Evolutionary conservation across 1,140 invertebrate species (phyloP).

Genomic region (Eupristina koningsbergeri): DNA sequence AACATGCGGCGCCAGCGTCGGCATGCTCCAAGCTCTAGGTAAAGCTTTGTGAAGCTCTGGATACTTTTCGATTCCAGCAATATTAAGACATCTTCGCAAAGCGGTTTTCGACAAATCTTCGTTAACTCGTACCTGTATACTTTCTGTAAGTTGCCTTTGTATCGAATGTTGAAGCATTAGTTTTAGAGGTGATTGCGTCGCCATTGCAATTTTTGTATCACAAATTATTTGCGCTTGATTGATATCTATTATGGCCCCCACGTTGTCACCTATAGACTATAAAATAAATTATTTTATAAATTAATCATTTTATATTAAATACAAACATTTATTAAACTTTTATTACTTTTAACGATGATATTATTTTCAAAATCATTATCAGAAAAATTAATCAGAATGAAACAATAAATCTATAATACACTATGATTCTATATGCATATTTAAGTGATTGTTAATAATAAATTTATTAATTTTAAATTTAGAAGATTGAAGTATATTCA

Average conservation of each 20-base stretch:
- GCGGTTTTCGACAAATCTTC: slow-evolving; percentile 73
- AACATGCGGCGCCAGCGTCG: slow-evolving; percentile 74
- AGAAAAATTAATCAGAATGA: no score
- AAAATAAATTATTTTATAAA: not conserved
- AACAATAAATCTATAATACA: not conserved
- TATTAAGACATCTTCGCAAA: slow-evolving; percentile 76
- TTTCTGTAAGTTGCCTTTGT: slow-evolving; percentile 61
- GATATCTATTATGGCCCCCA: slow-evolving; percentile 52
- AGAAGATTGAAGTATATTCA: no score
- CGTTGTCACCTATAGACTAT: slow-evolving; percentile 60
- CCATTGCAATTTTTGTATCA: slow-evolving; percentile 57
- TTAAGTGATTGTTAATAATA: not conserved
- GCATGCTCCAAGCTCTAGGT: slow-evolving; percentile 85
- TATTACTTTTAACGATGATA: not conserved
- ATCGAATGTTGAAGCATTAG: slow-evolving; percentile 57
- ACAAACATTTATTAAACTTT: no score
- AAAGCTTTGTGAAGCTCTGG: slow-evolving; percentile 78
- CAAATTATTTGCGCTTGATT: slow-evolving; percentile 52
- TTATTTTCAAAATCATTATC: no score
- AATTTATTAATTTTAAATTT: no score
- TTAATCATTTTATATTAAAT: not conserved
- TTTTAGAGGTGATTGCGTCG: slow-evolving; percentile 53
- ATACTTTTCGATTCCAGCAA: slow-evolving; percentile 80
- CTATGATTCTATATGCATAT: not conserved
- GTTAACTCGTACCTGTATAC: slow-evolving; percentile 75